phyloP scores from a whole-genome alignment of 2,888 invertebrate genomes.

The Octonoba sinensis region DNA sequence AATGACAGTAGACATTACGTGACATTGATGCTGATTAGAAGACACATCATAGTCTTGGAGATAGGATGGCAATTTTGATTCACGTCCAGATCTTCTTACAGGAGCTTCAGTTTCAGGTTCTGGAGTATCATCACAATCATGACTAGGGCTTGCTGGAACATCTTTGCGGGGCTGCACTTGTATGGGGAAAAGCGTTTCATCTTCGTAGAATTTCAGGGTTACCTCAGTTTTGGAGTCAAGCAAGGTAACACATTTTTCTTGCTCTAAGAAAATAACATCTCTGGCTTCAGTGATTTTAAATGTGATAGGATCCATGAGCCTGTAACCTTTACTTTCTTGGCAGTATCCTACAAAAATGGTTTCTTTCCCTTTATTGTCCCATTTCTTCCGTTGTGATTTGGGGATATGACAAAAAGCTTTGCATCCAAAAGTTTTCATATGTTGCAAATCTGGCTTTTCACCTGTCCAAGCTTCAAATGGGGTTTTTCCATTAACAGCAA shows the following conservation, averaged over 20 bases:
- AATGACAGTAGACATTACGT: no score
- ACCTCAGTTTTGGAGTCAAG: background rate
- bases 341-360: background rate
- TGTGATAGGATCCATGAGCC: slow-evolving; percentile 1
- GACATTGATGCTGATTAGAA: no score
- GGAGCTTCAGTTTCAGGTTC: no score
- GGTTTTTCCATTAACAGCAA: slow-evolving; percentile 14
- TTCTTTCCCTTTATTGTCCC: background rate
- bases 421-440: slow-evolving; percentile 53
- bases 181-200: background rate
- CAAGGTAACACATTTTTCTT: background rate
- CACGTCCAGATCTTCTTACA: no score
- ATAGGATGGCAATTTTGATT: no score
- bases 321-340: background rate
- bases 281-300: no score
- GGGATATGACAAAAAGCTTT: slow-evolving; percentile 15
- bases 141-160: no score
- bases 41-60: no score
- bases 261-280: background rate
- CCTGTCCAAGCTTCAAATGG: slow-evolving; percentile 56
- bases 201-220: background rate
- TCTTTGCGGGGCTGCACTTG: background rate
- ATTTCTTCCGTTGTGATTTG: slow-evolving; percentile 9
- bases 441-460: slow-evolving; percentile 34
- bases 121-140: no score